phyloP scores from a whole-genome alignment of 1,140 invertebrate species.

The Ostrea denselamellosa region DNA sequence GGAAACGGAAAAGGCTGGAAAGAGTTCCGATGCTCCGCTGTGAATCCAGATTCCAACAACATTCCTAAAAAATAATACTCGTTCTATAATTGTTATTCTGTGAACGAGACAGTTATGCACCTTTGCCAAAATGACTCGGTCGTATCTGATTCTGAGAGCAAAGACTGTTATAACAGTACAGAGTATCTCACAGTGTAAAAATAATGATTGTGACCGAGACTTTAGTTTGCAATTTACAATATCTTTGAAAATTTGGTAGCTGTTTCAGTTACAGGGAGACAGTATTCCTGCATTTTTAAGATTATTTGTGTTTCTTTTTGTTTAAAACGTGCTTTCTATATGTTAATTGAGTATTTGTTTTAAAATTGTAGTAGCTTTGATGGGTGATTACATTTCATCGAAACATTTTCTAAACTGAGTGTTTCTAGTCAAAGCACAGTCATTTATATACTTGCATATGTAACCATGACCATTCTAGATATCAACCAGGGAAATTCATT shows the following conservation, averaged over 20 bases:
- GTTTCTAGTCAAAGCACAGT: slow-evolving; percentile 6
- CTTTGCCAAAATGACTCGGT: not conserved
- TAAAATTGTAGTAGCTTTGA: not conserved
- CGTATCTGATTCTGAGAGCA: not conserved
- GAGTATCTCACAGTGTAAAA: not conserved
- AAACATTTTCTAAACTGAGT: not conserved
- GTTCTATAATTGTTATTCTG: not conserved
- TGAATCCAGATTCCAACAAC: not conserved
- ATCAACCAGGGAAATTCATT: no score
- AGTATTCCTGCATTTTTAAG: no score
- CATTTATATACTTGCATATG: no score
- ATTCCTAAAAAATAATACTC: not conserved
- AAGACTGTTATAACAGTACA: not conserved
- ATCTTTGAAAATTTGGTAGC: no score
- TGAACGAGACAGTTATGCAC: not conserved
- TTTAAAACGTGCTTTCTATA: no score
- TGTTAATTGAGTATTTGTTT: no score
- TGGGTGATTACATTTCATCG: not conserved
- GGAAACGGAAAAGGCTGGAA: not conserved
- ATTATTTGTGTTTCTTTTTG: no score
- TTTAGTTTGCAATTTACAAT: no score
- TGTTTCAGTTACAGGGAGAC: no score
- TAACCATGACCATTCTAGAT: no score
- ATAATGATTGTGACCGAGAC: not conserved
- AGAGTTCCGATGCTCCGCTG: not conserved